Evolutionary conservation across 2,113 vertebrate species (phyloP), one percentile per base, ranked within the genome.

Genomic region (Benitochromis conjunctus): DNA sequence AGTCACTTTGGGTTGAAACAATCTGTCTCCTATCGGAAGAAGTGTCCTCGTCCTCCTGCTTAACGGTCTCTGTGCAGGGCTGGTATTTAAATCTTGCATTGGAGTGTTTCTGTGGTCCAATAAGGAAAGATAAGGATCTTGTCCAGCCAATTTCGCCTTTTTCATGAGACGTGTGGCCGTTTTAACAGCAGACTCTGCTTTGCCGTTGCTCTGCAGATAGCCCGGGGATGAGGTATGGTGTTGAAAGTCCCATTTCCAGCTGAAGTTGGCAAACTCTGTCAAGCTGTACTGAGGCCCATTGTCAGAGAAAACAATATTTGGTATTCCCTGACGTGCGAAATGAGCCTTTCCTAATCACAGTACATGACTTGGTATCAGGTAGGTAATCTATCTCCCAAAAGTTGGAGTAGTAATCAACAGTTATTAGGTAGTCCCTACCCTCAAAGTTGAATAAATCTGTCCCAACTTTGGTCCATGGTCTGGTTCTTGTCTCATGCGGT

Each of bases 1-100:
- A 2, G 5, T 19, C 19, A 54, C n/a, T 0, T 54, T 54, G 0
- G 13, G 7, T 16, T 31, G 13, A 13, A 46, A 2, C 12, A 46
- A 46, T 12, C 12, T 46, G 1, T 1, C 9, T 38, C 21, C 38
- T 3, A 5, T 69, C 9, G 31, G 62, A 16, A 69, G 8, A 5
- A 69, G 9, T 34, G 62, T 12, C 19, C n/a, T 7, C 9, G 36
- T 66, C 12, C 19, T 3, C 9, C 2, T 9, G n/a, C 62, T 41
- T 18, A 66, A 34, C 14, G 41, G 9, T 13, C 62, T 38, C 36
- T 71, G 64, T 21, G 36, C 38, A 43, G 12, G 64, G 43, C 19
- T 46, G 9, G 10, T 11, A 6, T 12, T 4, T 19, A 74, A n/a
- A 12, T 4, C 41, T 13, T 46, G 41, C 1, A 10, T 14, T 2